These are phyloP conservation scores for Enteromius paludinosus DNA, from an alignment of 2,797 vertebrate genomes.

Conservation along the genomic window DNA sequence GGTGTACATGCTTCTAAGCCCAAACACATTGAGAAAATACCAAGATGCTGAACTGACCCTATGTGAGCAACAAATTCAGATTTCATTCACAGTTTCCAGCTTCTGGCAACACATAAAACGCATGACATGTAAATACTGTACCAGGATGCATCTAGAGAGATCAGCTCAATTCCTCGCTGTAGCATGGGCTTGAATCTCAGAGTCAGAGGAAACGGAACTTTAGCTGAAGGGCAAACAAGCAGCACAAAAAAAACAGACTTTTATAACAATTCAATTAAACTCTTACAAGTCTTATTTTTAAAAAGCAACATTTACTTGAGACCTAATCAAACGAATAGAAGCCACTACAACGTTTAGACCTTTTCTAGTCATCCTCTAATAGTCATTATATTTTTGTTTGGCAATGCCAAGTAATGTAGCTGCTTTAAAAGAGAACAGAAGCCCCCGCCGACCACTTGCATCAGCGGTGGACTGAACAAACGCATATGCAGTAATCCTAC, in stretches of 20 bases:
- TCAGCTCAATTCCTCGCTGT: conserved; percentile 83
- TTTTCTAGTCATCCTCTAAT: background rate
- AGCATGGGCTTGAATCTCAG: conserved; percentile 88
- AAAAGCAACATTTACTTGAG: background rate
- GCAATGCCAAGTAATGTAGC: background rate
- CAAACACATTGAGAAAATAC: conserved; percentile 90
- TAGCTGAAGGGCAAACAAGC: conserved; percentile 71
- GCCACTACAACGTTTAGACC: background rate
- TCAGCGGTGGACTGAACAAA: conserved; percentile 3
- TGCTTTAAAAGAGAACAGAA: background rate
- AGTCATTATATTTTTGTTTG: background rate
- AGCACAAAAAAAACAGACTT: background rate
- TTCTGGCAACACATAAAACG: background rate
- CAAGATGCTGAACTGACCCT: conserved; percentile 87
- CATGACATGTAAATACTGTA: conserved; percentile 48
- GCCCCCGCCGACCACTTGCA: background rate
- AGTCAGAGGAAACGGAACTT: conserved; percentile 87
- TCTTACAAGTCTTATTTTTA: background rate
- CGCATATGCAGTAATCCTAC: background rate
- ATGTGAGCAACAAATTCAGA: conserved; percentile 19
- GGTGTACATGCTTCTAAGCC: conserved; percentile 84
- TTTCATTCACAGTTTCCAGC: background rate
- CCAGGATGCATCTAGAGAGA: conserved; percentile 86
- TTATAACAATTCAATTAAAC: background rate
- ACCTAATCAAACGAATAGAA: background rate